A percentile compares a stretch with the other conserved stretches of the same genome.
Conservation (phyloP, 2,888 invertebrate species). For the Pammene aurita region DNA sequence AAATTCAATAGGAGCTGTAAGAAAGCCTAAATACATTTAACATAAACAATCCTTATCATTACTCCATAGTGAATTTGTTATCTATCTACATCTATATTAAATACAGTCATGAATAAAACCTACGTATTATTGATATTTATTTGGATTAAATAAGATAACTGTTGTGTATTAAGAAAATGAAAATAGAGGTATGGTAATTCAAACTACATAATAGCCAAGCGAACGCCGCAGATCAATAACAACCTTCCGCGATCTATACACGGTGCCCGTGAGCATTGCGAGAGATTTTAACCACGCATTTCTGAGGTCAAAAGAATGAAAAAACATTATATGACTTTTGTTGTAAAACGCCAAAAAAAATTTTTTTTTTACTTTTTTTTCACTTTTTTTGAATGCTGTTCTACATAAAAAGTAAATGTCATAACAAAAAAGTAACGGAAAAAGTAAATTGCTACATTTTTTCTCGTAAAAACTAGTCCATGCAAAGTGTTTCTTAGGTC, state of each 20-base stretch:
- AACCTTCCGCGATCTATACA: background rate
- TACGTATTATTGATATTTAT: slow-evolving; percentile 15
- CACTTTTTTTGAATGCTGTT: no score
- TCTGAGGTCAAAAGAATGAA: no score
- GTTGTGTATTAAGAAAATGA: background rate
- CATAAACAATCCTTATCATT: slow-evolving; percentile 53
- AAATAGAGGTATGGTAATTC: background rate
- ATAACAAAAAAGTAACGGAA: no score
- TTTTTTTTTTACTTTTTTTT: no score
- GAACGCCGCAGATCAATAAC: background rate
- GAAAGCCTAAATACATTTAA: slow-evolving; percentile 40
- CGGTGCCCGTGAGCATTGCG: no score
- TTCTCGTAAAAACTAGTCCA: no score
- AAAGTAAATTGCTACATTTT: no score
- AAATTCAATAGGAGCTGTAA: slow-evolving; percentile 3
- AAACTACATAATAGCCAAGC: background rate
- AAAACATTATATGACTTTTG: no score
- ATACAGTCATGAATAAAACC: slow-evolving; percentile 49
- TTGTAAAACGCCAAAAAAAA: no score
- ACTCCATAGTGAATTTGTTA: slow-evolving; percentile 58
- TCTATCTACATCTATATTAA: slow-evolving; percentile 56
- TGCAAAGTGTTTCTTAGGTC: no score
- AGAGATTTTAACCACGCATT: no score
- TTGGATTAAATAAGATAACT: slow-evolving; percentile 10
- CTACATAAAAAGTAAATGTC: no score